Evolutionary conservation across 2,888 invertebrate genomes (phyloP).

Genomic region (Neoascia interrupta): DNA sequence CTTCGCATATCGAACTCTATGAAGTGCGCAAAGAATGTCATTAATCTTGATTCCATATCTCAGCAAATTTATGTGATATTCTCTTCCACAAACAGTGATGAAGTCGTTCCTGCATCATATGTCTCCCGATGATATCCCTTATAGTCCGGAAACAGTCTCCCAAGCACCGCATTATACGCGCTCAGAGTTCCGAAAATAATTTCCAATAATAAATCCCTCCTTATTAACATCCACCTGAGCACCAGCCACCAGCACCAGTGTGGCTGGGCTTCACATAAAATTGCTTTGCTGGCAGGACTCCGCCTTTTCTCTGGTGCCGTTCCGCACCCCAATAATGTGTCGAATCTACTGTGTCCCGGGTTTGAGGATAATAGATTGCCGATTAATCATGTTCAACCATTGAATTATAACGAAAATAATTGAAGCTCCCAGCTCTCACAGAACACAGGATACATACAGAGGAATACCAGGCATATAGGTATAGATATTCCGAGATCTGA

Average conservation of each 20-base stretch:
- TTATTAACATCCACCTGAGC: constrained; percentile 72
- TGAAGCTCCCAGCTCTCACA: constrained; percentile 60
- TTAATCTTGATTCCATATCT: constrained; percentile 57
- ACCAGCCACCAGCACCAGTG: constrained; percentile 25
- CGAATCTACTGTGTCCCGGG: constrained; percentile 31
- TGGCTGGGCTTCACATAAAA: constrained; percentile 47
- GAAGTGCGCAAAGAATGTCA: constrained; percentile 30
- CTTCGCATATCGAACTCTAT: too few species aligned
- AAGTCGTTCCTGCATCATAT: constrained; percentile 2
- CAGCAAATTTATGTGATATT: constrained; percentile 20
- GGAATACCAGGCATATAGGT: constrained; percentile 7
- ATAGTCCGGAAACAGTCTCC: constrained; percentile 20
- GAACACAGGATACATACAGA: constrained; percentile 6
- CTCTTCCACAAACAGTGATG: neutral
- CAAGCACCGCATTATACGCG: constrained; percentile 6
- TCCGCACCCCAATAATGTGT: constrained; percentile 68
- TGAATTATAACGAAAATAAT: constrained; percentile 73
- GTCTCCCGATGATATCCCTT: constrained; percentile 11
- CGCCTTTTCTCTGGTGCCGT: constrained; percentile 40
- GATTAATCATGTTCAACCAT: constrained; percentile 73
- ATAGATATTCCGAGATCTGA: too few species aligned
- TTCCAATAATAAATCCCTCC: constrained; percentile 72
- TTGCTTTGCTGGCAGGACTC: constrained; percentile 65
- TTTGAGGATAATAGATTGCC: constrained; percentile 68
- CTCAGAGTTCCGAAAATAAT: constrained; percentile 69